A percentile compares a stretch with the other conserved stretches of the same genome.
Evolutionary conservation across 2,888 invertebrate genomes (phyloP).

Genomic region (Ditylenchus weischeri): DNA sequence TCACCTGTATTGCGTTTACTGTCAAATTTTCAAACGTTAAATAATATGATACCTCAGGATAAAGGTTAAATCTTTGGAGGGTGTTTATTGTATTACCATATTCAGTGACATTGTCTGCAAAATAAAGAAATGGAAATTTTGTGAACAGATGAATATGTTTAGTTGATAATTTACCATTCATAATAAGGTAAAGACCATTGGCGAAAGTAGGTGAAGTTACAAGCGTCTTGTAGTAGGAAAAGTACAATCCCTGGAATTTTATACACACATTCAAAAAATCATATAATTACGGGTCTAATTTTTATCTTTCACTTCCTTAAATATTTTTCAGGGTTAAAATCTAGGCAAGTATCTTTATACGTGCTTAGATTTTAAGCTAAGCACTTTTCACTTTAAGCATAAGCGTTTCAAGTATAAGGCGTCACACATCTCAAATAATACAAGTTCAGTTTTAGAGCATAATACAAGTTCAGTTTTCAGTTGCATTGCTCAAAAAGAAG

Average conservation of each 20-base stretch:
- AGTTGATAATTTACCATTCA: conserved; percentile 59
- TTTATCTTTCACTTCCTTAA: no score
- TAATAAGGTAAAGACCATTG: conserved; percentile 67
- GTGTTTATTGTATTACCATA: conserved; percentile 78
- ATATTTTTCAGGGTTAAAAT: no score
- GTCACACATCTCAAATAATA: no score
- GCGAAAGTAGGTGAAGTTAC: conserved; percentile 69
- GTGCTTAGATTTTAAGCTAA: no score
- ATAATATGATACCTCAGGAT: conserved; percentile 71
- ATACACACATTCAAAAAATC: not conserved
- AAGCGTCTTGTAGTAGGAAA: conserved; percentile 80
- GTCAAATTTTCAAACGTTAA: not conserved
- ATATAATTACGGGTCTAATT: not conserved
- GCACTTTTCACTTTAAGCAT: no score
- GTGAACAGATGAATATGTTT: not conserved
- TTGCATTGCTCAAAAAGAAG: no score
- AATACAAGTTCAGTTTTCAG: no score
- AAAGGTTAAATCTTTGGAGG: conserved; percentile 76
- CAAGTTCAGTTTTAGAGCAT: no score
- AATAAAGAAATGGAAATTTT: not conserved
- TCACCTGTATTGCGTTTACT: conserved; percentile 57
- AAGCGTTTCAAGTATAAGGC: no score
- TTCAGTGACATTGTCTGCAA: conserved; percentile 72
- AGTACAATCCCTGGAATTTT: conserved; percentile 72
- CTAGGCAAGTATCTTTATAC: no score